Conservation (phyloP, 2,797 vertebrate species). For the Semaprochilodus insignis region DNA sequence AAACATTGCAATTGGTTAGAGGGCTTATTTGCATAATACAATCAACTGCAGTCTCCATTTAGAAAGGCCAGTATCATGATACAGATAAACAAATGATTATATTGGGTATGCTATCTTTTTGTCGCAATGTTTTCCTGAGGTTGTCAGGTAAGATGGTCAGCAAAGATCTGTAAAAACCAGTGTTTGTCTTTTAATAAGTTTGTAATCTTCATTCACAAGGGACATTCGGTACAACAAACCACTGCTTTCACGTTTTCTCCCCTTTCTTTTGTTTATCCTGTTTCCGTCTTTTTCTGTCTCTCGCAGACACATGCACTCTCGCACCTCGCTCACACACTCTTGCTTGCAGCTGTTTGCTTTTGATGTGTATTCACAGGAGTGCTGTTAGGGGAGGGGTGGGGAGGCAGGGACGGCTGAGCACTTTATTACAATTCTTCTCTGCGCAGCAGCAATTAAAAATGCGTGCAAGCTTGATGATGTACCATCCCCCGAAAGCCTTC, state of each 20-base stretch:
- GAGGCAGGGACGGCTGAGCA: conserved; percentile 42
- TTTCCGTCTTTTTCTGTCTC: background rate
- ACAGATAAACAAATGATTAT: background rate
- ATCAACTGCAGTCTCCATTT: background rate
- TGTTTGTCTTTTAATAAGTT: background rate
- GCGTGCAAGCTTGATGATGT: conserved; percentile 30
- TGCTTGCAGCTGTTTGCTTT: conserved; percentile 49
- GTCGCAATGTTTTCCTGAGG: background rate
- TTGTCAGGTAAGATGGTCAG: conserved; percentile 6
- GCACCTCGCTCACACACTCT: background rate
- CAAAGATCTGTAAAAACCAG: background rate
- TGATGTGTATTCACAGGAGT: conserved; percentile 58
- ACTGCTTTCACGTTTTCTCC: conserved; percentile 4
- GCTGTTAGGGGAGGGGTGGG: conserved; percentile 56
- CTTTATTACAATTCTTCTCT: conserved; percentile 58
- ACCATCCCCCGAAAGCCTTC: conserved; percentile 24
- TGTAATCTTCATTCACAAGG: background rate
- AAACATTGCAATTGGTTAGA: too few relatives aligned
- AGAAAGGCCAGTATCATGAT: background rate
- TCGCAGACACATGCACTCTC: conserved; percentile 8
- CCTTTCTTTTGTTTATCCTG: background rate
- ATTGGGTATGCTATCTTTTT: background rate
- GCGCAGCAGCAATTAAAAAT: conserved; percentile 53
- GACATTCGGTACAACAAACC: background rate
- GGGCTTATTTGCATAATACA: too few relatives aligned